A percentile compares a stretch with the other conserved stretches of the same genome.
phyloP scores from a whole-genome alignment of 2,888 invertebrate species.

The Apocheima hispidaria region DNA sequence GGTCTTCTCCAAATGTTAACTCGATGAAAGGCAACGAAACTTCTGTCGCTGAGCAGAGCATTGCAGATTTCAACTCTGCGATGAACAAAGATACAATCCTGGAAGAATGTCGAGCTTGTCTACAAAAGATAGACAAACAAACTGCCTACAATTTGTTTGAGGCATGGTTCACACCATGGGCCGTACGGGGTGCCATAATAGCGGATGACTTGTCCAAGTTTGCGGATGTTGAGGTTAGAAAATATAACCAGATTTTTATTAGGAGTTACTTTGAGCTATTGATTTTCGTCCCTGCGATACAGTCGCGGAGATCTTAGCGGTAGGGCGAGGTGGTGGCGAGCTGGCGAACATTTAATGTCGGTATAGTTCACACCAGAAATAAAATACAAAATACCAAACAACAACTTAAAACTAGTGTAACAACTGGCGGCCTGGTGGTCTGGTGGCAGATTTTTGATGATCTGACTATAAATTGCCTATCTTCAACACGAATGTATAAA shows the following conservation, averaged over 20 bases:
- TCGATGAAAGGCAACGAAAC: not conserved
- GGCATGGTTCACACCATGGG: slow-evolving; percentile 53
- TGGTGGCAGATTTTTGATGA: too few species aligned
- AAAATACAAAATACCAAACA: too few species aligned
- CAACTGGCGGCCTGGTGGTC: too few species aligned
- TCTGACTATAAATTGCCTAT: too few species aligned
- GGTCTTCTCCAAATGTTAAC: not conserved
- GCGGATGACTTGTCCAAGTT: slow-evolving; percentile 69
- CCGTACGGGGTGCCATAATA: slow-evolving; percentile 63
- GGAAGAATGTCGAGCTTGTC: slow-evolving; percentile 71
- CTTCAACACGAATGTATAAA: too few species aligned
- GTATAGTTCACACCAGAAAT: too few species aligned
- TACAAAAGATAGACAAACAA: slow-evolving; percentile 51
- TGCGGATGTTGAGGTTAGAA: slow-evolving; percentile 64
- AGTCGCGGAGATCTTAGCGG: too few species aligned
- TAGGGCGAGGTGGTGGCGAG: too few species aligned
- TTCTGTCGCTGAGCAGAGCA: not conserved
- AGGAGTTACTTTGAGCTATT: too few species aligned
- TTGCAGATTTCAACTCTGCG: not conserved
- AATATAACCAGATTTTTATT: not conserved
- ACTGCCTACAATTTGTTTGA: slow-evolving; percentile 12
- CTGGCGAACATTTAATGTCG: too few species aligned
- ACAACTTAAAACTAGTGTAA: too few species aligned
- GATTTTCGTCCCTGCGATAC: too few species aligned
- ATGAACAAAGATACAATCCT: not conserved